These are phyloP conservation scores for Agrotis puta DNA, from an alignment of 2,888 invertebrate genomes.

Conservation along the genomic window DNA sequence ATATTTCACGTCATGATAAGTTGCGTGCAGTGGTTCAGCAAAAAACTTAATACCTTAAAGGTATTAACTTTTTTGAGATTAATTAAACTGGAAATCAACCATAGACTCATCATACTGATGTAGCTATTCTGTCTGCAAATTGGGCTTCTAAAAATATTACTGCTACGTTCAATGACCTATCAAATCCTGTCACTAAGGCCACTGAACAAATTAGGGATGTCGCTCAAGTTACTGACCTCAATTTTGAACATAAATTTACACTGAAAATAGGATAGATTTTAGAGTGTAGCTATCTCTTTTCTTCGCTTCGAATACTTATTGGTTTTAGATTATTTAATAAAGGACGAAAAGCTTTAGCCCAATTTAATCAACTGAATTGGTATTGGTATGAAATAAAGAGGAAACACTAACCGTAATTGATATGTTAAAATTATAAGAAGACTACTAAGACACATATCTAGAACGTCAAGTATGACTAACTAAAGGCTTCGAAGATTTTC, in stretches of 20 bases:
- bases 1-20: neutral
- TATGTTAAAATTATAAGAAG: neutral
- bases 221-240: neutral
- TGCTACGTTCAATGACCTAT: conserved; percentile 35
- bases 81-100: neutral
- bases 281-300: neutral
- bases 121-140: conserved; percentile 1
- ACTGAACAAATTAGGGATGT: conserved; percentile 33
- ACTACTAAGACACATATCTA: neutral
- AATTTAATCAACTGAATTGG: neutral
- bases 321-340: neutral
- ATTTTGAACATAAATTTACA: neutral
- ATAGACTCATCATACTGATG: conserved; percentile 16
- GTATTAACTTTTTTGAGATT: neutral
- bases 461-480: neutral
- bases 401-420: neutral
- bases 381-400: neutral
- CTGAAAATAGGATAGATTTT: no score
- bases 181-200: conserved; percentile 25
- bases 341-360: neutral
- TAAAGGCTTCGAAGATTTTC: neutral
- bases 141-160: conserved; percentile 22
- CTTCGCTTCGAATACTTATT: neutral
- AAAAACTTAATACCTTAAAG: neutral
- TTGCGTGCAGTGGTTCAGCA: neutral